Percentiles rank a stretch among this genome's conserved stretches.
Conservation (phyloP, 2,888 invertebrate species). For the Eupithecia insigniata region DNA sequence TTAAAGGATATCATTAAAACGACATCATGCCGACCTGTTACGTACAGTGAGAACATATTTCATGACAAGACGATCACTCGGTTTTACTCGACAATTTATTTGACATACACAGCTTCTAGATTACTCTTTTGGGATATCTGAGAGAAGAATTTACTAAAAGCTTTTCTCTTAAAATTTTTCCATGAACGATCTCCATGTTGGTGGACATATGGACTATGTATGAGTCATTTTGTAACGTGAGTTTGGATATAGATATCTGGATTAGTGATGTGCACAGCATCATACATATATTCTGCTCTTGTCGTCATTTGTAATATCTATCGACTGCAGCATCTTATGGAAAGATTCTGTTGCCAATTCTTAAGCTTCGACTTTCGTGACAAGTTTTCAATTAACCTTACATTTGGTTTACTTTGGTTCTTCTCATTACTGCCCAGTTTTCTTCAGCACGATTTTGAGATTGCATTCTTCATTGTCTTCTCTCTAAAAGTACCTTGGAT, state of each 20-base stretch:
- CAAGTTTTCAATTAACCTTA: not conserved
- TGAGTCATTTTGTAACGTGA: not conserved
- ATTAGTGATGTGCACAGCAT: not conserved
- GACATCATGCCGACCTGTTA: slow-evolving; percentile 56
- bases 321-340: not conserved
- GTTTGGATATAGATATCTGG: not conserved
- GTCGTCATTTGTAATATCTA: not conserved
- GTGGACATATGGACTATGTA: not conserved
- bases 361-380: not conserved
- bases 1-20: slow-evolving; percentile 72
- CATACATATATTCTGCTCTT: not conserved
- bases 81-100: not conserved
- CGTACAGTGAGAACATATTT: slow-evolving; percentile 36
- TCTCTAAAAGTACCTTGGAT: not conserved
- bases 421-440: not conserved
- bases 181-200: not conserved
- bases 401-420: not conserved
- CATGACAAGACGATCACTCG: slow-evolving; percentile 23
- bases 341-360: not conserved
- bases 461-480: not conserved
- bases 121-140: not conserved
- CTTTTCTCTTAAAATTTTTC: not conserved
- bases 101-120: not conserved
- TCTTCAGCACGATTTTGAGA: not conserved
- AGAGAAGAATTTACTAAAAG: not conserved